Evolutionary conservation across 92 coral and sea anemone species (phyloP).

Genomic region (Palythoa grandiflora): DNA sequence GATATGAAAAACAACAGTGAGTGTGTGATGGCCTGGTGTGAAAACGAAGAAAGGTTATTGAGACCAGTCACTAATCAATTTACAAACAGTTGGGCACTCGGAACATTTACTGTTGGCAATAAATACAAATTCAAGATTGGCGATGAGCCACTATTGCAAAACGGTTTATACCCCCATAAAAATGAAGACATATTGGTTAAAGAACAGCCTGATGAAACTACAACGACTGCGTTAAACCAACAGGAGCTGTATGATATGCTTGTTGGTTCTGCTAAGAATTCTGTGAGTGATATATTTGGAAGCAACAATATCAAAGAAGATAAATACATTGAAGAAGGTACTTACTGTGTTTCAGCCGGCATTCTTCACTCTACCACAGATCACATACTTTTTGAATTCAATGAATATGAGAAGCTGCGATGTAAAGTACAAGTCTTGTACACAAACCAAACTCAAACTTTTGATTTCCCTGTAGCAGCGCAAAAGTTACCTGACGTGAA

Average conservation of each 20-base stretch:
- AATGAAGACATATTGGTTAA: neutral
- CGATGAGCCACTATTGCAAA: neutral
- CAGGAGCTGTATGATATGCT: neutral
- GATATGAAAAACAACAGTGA: neutral
- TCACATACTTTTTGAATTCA: neutral
- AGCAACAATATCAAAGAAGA: neutral
- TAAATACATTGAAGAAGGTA: neutral
- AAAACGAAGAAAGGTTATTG: neutral
- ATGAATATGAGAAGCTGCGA: neutral
- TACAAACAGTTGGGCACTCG: neutral
- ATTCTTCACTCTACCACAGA: neutral
- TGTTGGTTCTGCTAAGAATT: too few species aligned
- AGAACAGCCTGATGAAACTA: neutral
- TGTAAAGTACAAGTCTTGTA: neutral
- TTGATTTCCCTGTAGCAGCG: neutral
- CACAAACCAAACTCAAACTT: neutral
- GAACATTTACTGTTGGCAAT: neutral
- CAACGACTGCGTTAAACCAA: neutral
- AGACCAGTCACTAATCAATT: constrained; percentile 1
- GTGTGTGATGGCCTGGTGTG: constrained; percentile 9
- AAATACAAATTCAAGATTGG: neutral
- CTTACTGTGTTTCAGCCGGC: neutral
- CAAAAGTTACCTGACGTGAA: neutral
- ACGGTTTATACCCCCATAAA: neutral
- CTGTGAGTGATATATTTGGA: neutral